These are phyloP conservation scores for Plemyria rubiginata DNA, from an alignment of 2,888 invertebrate genomes.

Conservation along the genomic window DNA sequence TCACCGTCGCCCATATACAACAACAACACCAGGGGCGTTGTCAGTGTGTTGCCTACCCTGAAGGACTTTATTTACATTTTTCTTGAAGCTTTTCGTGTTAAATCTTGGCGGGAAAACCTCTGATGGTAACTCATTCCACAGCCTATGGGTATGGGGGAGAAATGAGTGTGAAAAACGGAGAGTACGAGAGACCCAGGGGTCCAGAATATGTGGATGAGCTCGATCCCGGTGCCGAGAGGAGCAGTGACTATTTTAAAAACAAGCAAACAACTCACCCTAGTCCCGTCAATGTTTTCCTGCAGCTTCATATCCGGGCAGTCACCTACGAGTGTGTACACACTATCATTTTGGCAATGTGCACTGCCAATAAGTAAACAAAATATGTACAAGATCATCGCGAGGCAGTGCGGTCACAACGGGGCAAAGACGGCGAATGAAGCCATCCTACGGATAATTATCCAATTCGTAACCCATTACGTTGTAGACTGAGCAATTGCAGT, in stretches of 20 bases:
- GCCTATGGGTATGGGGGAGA: too few relatives aligned
- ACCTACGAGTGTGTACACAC: slow-evolving; percentile 63
- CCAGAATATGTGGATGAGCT: too few relatives aligned
- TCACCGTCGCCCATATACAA: too few relatives aligned
- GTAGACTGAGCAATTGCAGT: slow-evolving; percentile 26
- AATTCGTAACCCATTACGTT: slow-evolving; percentile 57
- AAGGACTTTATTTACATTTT: too few relatives aligned
- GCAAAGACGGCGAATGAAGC: slow-evolving; percentile 55
- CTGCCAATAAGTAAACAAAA: slow-evolving; percentile 50
- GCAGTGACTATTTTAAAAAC: not conserved
- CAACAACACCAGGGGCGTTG: too few relatives aligned
- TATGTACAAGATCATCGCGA: slow-evolving; percentile 56
- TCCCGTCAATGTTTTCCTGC: slow-evolving; percentile 73
- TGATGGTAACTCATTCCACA: too few relatives aligned
- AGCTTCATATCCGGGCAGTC: slow-evolving; percentile 71
- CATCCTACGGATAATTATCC: slow-evolving; percentile 75
- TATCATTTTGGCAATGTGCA: slow-evolving; percentile 37
- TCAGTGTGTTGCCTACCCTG: too few relatives aligned
- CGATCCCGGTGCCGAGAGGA: too few relatives aligned
- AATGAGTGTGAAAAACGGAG: too few relatives aligned
- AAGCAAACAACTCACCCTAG: slow-evolving; percentile 57
- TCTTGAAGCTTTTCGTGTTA: too few relatives aligned
- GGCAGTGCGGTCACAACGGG: slow-evolving; percentile 40
- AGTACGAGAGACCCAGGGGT: too few relatives aligned
- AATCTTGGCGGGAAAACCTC: too few relatives aligned